These are phyloP conservation scores for Bufotes viridis DNA, from an alignment of 2,797 vertebrate genomes.

Conservation along the genomic window DNA sequence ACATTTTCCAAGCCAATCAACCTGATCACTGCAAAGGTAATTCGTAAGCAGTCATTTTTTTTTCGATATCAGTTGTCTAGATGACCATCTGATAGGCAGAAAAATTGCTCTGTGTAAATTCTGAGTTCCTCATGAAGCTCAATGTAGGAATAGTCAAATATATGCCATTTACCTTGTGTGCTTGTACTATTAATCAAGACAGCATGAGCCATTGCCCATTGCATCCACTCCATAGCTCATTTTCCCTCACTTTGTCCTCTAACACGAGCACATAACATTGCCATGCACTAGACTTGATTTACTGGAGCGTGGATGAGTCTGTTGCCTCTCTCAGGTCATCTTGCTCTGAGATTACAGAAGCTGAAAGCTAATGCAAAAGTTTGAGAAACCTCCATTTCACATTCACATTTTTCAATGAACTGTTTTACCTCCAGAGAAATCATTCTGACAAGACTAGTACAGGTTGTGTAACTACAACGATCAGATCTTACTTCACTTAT, in stretches of 20 bases:
- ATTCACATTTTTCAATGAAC: slow-evolving; percentile 32
- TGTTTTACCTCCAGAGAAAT: slow-evolving; percentile 30
- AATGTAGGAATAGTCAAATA: background rate
- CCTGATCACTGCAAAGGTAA: background rate
- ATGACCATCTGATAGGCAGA: background rate
- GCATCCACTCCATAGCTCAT: background rate
- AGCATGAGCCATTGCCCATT: background rate
- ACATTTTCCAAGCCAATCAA: background rate
- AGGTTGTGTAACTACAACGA: slow-evolving; percentile 7
- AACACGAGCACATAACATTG: slow-evolving; percentile 34
- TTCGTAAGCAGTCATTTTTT: background rate
- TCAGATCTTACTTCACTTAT: slow-evolving; percentile 25
- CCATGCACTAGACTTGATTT: slow-evolving; percentile 30
- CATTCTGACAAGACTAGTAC: slow-evolving; percentile 13
- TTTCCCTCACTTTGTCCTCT: slow-evolving; percentile 19
- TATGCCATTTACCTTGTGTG: background rate
- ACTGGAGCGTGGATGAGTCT: slow-evolving; percentile 13
- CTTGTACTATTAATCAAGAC: background rate
- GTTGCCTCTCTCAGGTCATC: slow-evolving; percentile 29
- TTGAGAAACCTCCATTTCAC: slow-evolving; percentile 28
- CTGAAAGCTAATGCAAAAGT: slow-evolving; percentile 34
- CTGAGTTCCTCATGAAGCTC: background rate
- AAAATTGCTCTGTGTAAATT: background rate
- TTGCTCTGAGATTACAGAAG: slow-evolving; percentile 25
- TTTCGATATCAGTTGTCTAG: background rate